These are phyloP conservation scores for Pyrrhosoma nymphula DNA, from an alignment of 2,888 invertebrate genomes.

Conservation along the genomic window DNA sequence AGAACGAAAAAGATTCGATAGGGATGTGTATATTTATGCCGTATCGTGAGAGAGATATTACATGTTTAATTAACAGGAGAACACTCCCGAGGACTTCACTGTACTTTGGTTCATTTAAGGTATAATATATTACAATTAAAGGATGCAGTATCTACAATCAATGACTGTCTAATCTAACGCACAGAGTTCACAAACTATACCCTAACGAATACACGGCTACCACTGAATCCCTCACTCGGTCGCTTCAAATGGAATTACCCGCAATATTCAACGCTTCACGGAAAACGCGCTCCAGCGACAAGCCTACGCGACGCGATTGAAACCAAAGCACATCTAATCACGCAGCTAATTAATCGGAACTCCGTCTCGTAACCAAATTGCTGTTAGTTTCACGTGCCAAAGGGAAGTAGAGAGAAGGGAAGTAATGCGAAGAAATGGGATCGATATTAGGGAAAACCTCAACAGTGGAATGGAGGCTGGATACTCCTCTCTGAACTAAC, in stretches of 20 bases:
- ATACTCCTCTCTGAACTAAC: not conserved
- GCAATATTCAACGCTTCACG: not conserved
- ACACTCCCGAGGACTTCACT: too few species aligned
- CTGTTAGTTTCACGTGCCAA: not conserved
- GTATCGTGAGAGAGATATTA: too few species aligned
- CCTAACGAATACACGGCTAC: not conserved
- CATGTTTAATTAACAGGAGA: too few species aligned
- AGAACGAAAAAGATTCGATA: too few species aligned
- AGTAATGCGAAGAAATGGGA: not conserved
- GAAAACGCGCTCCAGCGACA: constrained; percentile 6
- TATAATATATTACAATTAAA: not conserved
- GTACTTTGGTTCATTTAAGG: too few species aligned
- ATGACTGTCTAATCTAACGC: not conserved
- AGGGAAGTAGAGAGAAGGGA: too few species aligned
- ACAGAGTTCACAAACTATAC: not conserved
- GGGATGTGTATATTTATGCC: too few species aligned
- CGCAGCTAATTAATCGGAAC: not conserved
- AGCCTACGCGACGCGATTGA: not conserved
- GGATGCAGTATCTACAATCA: not conserved
- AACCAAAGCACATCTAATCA: not conserved
- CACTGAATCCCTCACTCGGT: not conserved
- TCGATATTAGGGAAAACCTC: not conserved
- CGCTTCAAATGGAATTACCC: not conserved
- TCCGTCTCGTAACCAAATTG: not conserved
- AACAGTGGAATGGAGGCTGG: not conserved